These are phyloP conservation scores for Hydropsyche tenuis DNA, from an alignment of 1,140 invertebrate species.

Conservation along the genomic window DNA sequence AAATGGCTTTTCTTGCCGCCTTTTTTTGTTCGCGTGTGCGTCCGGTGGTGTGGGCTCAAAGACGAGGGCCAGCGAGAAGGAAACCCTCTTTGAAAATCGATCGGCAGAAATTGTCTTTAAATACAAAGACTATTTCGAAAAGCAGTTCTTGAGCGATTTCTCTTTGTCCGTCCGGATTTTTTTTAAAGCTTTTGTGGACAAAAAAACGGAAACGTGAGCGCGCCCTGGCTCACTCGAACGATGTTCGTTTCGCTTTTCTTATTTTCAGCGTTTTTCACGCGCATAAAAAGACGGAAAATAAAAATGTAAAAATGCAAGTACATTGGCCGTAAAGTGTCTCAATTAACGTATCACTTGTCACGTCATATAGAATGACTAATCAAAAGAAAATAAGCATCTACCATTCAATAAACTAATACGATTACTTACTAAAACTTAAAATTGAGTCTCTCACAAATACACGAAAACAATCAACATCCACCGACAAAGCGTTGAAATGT, in stretches of 20 bases:
- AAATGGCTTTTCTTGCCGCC: slow-evolving; percentile 32
- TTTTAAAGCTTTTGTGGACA: slow-evolving; percentile 41
- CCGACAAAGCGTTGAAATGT: too few species aligned
- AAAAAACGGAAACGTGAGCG: slow-evolving; percentile 23
- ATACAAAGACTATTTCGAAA: slow-evolving; percentile 49
- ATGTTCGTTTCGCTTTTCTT: slow-evolving; percentile 4
- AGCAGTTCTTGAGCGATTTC: slow-evolving; percentile 43
- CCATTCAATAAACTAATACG: too few species aligned
- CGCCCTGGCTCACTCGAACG: slow-evolving; percentile 14
- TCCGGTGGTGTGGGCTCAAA: slow-evolving; percentile 26
- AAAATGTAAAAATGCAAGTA: too few species aligned
- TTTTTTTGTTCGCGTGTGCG: slow-evolving; percentile 31
- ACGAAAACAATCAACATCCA: too few species aligned
- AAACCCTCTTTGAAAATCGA: slow-evolving; percentile 48
- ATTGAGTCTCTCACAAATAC: too few species aligned
- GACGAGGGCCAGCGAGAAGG: slow-evolving; percentile 30
- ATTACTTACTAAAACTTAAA: too few species aligned
- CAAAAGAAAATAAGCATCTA: too few species aligned
- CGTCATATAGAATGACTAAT: too few species aligned
- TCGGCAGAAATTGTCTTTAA: slow-evolving; percentile 49
- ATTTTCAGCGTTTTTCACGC: slow-evolving; percentile 13
- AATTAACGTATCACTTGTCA: too few species aligned
- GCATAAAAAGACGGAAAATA: too few species aligned
- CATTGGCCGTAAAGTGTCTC: too few species aligned
- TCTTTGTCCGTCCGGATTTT: slow-evolving; percentile 33